Conservation (phyloP, 1,140 invertebrate genomes). For the Lucilia cuprina region DNA sequence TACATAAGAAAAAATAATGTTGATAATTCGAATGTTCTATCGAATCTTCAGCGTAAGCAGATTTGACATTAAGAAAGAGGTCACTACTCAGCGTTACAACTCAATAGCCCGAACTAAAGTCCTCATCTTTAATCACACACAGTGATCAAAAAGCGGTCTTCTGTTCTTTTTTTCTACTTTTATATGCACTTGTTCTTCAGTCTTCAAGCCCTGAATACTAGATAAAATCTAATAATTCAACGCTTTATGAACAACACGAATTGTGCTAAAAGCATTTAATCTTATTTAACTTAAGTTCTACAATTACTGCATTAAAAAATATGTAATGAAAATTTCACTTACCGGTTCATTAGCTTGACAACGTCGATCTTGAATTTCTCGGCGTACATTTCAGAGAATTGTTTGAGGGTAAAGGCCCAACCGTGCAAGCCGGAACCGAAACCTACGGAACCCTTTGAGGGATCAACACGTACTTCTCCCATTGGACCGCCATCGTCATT, state of each 20-base stretch:
- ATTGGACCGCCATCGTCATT: slow-evolving; percentile 96
- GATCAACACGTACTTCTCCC: slow-evolving; percentile 97
- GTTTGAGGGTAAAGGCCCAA: slow-evolving; percentile 99
- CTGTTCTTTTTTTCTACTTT: slow-evolving; percentile 53
- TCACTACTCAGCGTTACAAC: slow-evolving; percentile 66
- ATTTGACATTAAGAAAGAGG: slow-evolving; percentile 70
- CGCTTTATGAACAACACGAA: slow-evolving; percentile 57
- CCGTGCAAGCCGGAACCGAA: slow-evolving; percentile 99
- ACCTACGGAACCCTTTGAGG: slow-evolving; percentile 97
- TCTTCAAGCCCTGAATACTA: slow-evolving; percentile 47
- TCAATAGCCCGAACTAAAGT: not conserved
- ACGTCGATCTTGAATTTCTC: slow-evolving; percentile 98
- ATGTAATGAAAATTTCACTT: slow-evolving; percentile 54
- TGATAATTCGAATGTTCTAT: slow-evolving; percentile 22
- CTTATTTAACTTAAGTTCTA: no score
- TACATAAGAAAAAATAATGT: not conserved
- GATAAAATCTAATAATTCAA: slow-evolving; percentile 21
- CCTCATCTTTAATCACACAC: not conserved
- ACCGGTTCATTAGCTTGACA: slow-evolving; percentile 94
- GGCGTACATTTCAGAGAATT: slow-evolving; percentile 99
- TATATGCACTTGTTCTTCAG: slow-evolving; percentile 59
- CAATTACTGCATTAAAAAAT: no score
- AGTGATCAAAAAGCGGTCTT: not conserved
- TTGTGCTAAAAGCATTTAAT: slow-evolving; percentile 57
- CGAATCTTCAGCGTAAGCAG: slow-evolving; percentile 63